Percentiles rank a stretch among this genome's conserved stretches.
phyloP scores from a whole-genome alignment of 2,113 vertebrate species.

The Telmatochromis sp. region DNA sequence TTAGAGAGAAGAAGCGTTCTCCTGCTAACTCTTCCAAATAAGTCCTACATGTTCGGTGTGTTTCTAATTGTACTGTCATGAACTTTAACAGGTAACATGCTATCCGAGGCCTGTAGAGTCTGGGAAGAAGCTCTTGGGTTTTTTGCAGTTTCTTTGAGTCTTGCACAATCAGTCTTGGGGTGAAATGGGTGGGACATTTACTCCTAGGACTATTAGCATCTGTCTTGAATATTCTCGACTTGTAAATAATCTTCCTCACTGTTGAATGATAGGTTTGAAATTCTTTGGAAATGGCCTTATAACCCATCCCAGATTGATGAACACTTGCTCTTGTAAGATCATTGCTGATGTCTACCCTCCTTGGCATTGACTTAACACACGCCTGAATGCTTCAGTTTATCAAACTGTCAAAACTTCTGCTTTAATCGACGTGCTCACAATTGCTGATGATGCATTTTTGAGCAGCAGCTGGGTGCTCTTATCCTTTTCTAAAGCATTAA shows the following conservation, averaged over 20 bases:
- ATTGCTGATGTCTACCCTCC: neutral
- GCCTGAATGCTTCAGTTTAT: neutral
- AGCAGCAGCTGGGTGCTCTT: neutral
- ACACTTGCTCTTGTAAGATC: neutral
- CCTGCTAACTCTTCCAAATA: neutral
- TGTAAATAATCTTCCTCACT: neutral
- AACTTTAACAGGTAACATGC: neutral
- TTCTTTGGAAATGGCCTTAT: neutral
- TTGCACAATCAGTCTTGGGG: neutral
- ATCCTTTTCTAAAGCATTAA: neutral
- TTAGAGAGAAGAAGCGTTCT: neutral
- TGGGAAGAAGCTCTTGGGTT: neutral
- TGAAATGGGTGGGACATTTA: neutral
- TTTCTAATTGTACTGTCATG: neutral
- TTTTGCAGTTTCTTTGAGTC: neutral
- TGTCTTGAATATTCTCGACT: neutral
- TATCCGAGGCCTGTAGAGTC: neutral
- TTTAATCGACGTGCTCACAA: neutral
- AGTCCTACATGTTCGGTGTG: accelerated
- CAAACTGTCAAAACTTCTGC: neutral
- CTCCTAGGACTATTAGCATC: neutral
- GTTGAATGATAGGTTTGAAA: neutral
- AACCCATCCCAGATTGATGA: neutral
- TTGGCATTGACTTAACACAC: neutral
- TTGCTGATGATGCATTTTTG: neutral